Percentiles rank a stretch among this genome's conserved stretches.
phyloP scores from a whole-genome alignment of 2,113 vertebrate genomes.

The Xerus inauris region DNA sequence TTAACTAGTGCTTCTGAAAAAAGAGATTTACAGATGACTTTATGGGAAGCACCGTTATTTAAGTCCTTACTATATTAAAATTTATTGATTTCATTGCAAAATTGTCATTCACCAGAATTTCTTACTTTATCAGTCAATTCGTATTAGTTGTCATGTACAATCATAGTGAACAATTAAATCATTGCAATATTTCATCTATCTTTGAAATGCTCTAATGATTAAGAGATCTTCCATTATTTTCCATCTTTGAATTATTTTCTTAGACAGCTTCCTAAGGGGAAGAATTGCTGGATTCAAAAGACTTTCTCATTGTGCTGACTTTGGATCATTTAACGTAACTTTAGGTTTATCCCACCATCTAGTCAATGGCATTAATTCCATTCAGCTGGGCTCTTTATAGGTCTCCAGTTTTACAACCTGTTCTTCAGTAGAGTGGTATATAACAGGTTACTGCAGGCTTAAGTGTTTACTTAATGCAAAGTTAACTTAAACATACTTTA shows the following conservation, averaged over 20 bases:
- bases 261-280: neutral
- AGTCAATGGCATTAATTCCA: neutral
- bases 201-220: neutral
- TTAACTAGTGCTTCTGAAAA: neutral
- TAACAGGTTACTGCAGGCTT: neutral
- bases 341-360: neutral
- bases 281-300: neutral
- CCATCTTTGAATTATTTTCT: neutral
- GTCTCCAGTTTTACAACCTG: neutral
- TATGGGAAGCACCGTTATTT: neutral
- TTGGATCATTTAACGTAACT: neutral
- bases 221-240: slow-evolving; percentile 11
- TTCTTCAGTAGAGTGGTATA: neutral
- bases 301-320: neutral
- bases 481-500: neutral
- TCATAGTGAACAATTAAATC: neutral
- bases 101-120: neutral
- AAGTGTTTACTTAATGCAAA: neutral
- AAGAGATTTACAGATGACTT: neutral
- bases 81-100: neutral
- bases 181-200: neutral
- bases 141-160: neutral
- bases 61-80: neutral
- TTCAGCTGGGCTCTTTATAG: neutral
- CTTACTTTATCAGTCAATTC: neutral